phyloP scores from a whole-genome alignment of 2,113 vertebrate species.

The Ailuropoda melanoleuca region DNA sequence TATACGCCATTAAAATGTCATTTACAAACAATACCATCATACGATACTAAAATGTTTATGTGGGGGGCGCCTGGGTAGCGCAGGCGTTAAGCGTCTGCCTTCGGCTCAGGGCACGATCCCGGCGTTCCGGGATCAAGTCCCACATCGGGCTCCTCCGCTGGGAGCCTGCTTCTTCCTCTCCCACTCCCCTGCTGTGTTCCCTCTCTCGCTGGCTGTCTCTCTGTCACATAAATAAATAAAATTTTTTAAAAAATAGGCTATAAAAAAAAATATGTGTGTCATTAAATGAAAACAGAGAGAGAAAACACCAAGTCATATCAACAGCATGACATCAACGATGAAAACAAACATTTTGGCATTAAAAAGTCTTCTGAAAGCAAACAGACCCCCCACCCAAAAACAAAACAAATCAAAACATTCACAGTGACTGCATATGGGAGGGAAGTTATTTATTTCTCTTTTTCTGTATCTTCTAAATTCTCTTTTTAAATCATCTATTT shows the following conservation, averaged over 20 bases:
- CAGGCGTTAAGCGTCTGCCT: no score
- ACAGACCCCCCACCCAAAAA: rapidly evolving
- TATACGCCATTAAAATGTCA: slow-evolving; percentile 35
- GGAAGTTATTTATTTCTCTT: slow-evolving; percentile 5
- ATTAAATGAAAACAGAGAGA: not conserved
- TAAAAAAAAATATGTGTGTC: no score
- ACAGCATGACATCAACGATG: not conserved
- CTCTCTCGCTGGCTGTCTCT: no score
- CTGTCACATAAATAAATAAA: no score
- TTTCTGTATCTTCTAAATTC: not conserved
- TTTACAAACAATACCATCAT: slow-evolving; percentile 7
- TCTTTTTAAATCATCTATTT: not conserved
- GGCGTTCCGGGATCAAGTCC: no score
- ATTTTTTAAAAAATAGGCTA: no score
- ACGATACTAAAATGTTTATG: slow-evolving; percentile 15
- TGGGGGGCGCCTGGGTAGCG: no score
- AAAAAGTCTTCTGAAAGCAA: not conserved
- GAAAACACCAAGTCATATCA: not conserved
- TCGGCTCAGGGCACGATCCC: no score
- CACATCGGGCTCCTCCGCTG: no score
- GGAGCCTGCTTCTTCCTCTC: no score
- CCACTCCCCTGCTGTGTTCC: no score
- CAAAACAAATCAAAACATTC: not conserved
- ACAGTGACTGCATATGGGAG: not conserved
- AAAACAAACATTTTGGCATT: not conserved